A percentile compares a stretch with the other conserved stretches of the same genome.
phyloP scores from a whole-genome alignment of 2,888 invertebrate genomes.

The Cantharis rustica region DNA sequence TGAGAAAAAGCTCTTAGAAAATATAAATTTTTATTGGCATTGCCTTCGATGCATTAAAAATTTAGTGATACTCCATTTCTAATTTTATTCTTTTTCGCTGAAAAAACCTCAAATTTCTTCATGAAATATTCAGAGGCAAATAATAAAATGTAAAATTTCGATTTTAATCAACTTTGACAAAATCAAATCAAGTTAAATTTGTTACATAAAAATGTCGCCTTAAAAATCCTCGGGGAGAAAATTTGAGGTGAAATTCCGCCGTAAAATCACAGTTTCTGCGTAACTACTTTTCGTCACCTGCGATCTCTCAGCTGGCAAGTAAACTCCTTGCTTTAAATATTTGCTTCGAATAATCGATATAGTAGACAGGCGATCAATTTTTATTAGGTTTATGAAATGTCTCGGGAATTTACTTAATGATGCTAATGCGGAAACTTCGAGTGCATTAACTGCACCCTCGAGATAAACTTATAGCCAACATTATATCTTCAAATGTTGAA shows the following conservation, averaged over 20 bases:
- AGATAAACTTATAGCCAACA: slow-evolving; percentile 35
- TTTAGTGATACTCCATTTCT: not conserved
- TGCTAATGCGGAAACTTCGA: slow-evolving; percentile 39
- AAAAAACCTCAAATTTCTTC: not conserved
- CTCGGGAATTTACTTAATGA: slow-evolving; percentile 34
- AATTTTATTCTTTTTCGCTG: not conserved
- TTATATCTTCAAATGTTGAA: slow-evolving; percentile 38
- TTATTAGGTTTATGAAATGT: slow-evolving; percentile 11
- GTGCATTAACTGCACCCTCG: slow-evolving; percentile 38
- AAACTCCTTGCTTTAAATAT: not conserved
- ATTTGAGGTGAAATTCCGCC: not conserved
- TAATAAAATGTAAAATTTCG: not conserved
- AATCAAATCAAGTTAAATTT: not conserved
- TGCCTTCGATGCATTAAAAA: not conserved
- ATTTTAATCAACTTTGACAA: not conserved
- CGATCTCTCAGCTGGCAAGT: not conserved
- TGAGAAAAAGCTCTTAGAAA: not conserved
- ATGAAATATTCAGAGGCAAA: not conserved
- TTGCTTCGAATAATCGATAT: not conserved
- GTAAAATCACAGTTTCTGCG: not conserved
- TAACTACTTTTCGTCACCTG: not conserved
- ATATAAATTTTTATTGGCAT: not conserved
- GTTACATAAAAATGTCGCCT: not conserved
- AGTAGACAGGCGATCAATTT: slow-evolving; percentile 1
- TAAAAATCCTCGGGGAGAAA: not conserved